Evolutionary conservation across 2,888 invertebrate genomes (phyloP).

Genomic region (Drosophila infuscata): DNA sequence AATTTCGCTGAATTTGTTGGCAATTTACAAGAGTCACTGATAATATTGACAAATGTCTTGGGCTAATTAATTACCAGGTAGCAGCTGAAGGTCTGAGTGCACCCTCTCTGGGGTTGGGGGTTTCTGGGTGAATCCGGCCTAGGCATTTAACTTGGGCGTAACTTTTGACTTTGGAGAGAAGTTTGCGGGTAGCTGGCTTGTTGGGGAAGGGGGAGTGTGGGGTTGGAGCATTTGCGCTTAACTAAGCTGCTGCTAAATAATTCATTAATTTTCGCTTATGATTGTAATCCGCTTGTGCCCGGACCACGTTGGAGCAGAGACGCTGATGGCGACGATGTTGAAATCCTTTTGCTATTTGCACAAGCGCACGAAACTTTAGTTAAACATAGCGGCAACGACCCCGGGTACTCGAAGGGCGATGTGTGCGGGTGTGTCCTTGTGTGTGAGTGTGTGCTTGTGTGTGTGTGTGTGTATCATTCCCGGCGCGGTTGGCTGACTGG

Average conservation of each 20-base stretch:
- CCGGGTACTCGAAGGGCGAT: slow-evolving; percentile 42
- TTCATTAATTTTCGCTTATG: slow-evolving; percentile 82
- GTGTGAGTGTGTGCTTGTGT: background rate
- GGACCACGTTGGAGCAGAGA: slow-evolving; percentile 41
- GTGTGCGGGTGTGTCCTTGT: background rate
- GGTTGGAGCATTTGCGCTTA: slow-evolving; percentile 48
- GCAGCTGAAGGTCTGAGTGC: slow-evolving; percentile 40
- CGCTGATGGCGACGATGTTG: slow-evolving; percentile 48
- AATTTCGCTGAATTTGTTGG: slow-evolving; percentile 38
- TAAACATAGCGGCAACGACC: slow-evolving; percentile 67
- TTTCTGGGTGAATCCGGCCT: slow-evolving; percentile 23
- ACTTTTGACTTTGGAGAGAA: slow-evolving; percentile 55
- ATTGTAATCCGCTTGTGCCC: slow-evolving; percentile 77
- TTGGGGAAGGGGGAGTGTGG: background rate
- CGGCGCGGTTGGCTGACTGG: slow-evolving; percentile 41
- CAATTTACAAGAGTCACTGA: slow-evolving; percentile 49
- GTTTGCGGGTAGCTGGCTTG: slow-evolving; percentile 16
- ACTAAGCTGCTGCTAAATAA: slow-evolving; percentile 81
- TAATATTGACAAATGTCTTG: slow-evolving; percentile 72
- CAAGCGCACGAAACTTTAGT: slow-evolving; percentile 74
- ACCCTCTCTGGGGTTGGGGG: background rate
- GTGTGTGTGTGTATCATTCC: slow-evolving; percentile 25
- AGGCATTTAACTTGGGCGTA: slow-evolving; percentile 54
- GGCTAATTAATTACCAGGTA: slow-evolving; percentile 69
- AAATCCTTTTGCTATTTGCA: slow-evolving; percentile 73